Percentiles rank a stretch among this genome's conserved stretches.
Evolutionary conservation across 1,140 invertebrate genomes (phyloP).

Genomic region (Microplitis demolitor): DNA sequence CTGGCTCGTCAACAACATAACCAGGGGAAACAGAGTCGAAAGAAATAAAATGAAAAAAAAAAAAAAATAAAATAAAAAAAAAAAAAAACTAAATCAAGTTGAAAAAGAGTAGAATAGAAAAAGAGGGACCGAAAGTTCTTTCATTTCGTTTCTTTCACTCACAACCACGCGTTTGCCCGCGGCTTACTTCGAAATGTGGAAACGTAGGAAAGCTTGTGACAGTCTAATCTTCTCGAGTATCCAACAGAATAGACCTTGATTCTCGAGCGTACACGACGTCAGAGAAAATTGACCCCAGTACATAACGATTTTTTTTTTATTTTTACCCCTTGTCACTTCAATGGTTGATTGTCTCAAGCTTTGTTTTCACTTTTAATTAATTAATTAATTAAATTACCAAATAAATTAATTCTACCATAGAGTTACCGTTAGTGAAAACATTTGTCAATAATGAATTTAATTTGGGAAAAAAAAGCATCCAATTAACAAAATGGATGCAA

Average conservation of each 20-base stretch:
- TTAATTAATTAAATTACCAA: too few relatives aligned
- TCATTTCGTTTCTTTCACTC: conserved; percentile 23
- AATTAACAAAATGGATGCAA: not conserved
- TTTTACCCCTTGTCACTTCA: not conserved
- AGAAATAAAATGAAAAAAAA: not conserved
- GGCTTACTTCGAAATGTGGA: conserved; percentile 48
- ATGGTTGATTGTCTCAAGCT: not conserved
- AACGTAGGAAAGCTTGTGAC: conserved; percentile 47
- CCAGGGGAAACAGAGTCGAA: not conserved
- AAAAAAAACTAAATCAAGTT: not conserved
- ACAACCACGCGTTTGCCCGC: conserved; percentile 26
- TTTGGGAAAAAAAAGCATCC: too few relatives aligned
- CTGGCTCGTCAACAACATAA: not conserved
- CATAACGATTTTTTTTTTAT: not conserved
- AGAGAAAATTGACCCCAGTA: conserved; percentile 4
- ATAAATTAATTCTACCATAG: too few relatives aligned
- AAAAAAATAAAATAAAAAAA: not conserved
- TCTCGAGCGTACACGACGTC: not conserved
- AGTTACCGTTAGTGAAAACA: too few relatives aligned
- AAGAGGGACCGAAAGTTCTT: not conserved
- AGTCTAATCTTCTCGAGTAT: conserved; percentile 58
- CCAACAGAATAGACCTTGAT: conserved; percentile 45
- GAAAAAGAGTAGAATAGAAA: not conserved
- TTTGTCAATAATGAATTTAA: too few relatives aligned
- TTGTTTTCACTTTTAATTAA: too few relatives aligned